phyloP scores from a whole-genome alignment of 2,797 vertebrate species.

The Setipinna tenuifilis region DNA sequence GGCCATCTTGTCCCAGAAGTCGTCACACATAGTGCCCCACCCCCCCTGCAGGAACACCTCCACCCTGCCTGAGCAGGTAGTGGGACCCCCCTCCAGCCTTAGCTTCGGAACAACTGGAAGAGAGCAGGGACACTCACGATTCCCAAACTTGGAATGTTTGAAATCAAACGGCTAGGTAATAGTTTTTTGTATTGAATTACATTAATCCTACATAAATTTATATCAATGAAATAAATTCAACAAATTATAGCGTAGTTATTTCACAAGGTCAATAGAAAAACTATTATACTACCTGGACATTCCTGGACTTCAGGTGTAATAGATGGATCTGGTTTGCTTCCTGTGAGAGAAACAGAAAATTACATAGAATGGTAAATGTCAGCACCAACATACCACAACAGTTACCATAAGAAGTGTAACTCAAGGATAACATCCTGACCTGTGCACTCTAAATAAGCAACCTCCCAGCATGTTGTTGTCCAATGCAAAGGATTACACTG shows the following conservation, averaged over 20 bases:
- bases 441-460: neutral
- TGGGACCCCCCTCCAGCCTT: neutral
- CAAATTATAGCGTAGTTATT: too few species aligned
- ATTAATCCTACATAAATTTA: too few species aligned
- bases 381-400: neutral
- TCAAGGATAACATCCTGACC: neutral
- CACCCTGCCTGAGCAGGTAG: neutral
- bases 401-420: neutral
- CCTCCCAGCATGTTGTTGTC: neutral
- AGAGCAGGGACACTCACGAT: neutral
- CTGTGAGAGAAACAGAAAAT: neutral
- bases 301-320: neutral
- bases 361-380: too few species aligned
- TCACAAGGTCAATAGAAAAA: too few species aligned
- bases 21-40: slow-evolving; percentile 2
- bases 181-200: too few species aligned
- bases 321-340: neutral
- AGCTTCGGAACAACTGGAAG: neutral
- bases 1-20: neutral
- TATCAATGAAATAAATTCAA: too few species aligned
- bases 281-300: neutral
- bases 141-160: neutral
- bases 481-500: neutral
- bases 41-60: neutral
- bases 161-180: too few species aligned